phyloP scores from a whole-genome alignment of 1,140 invertebrate species.

The Hestina assimilis region DNA sequence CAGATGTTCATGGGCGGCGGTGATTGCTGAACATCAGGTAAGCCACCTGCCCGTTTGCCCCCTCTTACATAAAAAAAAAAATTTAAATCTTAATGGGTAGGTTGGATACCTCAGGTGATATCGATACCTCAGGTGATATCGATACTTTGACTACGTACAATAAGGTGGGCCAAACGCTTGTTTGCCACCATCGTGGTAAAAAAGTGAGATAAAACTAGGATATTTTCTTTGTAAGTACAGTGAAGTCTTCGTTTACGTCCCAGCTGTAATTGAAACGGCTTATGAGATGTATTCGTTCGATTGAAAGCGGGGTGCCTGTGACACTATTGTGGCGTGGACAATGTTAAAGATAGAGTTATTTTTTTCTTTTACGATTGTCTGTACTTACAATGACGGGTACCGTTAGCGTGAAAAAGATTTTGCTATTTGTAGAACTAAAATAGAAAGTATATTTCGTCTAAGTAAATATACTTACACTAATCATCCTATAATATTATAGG shows the following conservation, averaged over 20 bases:
- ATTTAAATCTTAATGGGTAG: too few species aligned
- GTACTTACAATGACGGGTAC: background rate
- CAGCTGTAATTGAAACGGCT: background rate
- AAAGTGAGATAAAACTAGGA: background rate
- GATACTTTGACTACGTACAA: too few species aligned
- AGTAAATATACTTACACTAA: background rate
- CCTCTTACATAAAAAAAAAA: too few species aligned
- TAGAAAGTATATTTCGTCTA: background rate
- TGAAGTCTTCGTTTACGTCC: background rate
- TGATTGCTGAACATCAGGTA: too few species aligned
- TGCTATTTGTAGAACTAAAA: background rate
- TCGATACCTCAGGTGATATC: too few species aligned
- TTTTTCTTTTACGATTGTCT: conserved; percentile 5
- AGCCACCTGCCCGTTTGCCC: too few species aligned
- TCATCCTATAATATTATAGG: background rate
- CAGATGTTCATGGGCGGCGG: too few species aligned
- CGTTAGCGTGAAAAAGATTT: background rate
- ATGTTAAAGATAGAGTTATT: conserved; percentile 5
- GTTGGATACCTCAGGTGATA: too few species aligned
- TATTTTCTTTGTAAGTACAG: background rate
- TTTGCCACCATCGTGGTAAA: too few species aligned
- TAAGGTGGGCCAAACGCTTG: too few species aligned
- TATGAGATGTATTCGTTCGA: background rate
- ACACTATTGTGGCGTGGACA: conserved; percentile 10
- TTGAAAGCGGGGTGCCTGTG: conserved; percentile 7